These are phyloP conservation scores for Cynopterus brachyotis DNA, from an alignment of 2,113 vertebrate species.

Conservation along the genomic window DNA sequence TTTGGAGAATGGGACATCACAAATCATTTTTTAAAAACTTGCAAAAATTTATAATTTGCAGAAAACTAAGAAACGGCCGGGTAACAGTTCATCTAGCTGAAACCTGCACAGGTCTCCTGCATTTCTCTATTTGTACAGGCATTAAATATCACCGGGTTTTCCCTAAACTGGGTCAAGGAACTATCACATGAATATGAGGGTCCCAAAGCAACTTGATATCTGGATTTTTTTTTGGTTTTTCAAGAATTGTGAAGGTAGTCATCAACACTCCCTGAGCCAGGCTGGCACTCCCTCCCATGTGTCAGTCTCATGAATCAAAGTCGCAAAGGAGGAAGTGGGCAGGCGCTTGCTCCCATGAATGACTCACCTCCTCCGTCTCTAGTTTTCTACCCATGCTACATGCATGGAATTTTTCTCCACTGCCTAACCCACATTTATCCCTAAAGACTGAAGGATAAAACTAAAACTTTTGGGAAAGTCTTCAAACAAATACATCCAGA, in stretches of 20 bases:
- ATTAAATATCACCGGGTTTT: neutral
- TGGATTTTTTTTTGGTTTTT: neutral
- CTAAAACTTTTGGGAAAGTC: neutral
- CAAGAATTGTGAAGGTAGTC: neutral
- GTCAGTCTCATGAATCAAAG: slow-evolving; percentile 1
- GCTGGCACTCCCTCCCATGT: rapidly evolving
- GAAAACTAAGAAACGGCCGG: neutral
- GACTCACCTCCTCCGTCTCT: neutral
- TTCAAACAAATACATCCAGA: neutral
- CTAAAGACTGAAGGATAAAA: neutral
- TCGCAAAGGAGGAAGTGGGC: neutral
- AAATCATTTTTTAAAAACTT: neutral
- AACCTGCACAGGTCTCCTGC: neutral
- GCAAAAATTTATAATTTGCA: neutral
- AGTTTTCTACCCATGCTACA: neutral
- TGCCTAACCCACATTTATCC: neutral
- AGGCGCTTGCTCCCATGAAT: neutral
- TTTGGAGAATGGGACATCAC: neutral
- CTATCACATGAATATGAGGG: neutral
- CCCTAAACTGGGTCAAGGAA: neutral
- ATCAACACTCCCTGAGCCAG: neutral
- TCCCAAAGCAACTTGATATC: neutral
- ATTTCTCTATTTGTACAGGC: neutral
- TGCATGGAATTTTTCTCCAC: neutral
- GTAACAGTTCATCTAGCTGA: neutral